phyloP scores from a whole-genome alignment of 2,113 vertebrate genomes.

The Lipophrys pholis region DNA sequence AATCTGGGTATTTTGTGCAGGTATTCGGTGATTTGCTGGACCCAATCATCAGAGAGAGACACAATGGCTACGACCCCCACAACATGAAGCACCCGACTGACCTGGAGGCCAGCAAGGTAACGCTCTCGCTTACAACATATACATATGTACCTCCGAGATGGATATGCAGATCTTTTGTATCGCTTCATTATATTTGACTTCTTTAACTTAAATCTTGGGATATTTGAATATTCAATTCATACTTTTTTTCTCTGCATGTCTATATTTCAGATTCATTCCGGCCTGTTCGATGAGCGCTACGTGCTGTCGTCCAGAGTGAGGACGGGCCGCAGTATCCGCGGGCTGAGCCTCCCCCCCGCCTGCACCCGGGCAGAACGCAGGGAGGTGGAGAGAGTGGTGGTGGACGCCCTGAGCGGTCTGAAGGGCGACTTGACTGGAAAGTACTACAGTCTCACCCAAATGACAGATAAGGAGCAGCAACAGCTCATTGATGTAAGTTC shows the following conservation, averaged over 20 bases:
- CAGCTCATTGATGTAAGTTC: slow-evolving; percentile 83
- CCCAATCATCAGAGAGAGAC: slow-evolving; percentile 93
- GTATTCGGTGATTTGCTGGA: slow-evolving; percentile 93
- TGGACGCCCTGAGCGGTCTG: slow-evolving; percentile 80
- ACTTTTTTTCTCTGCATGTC: background rate
- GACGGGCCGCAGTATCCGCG: slow-evolving; percentile 83
- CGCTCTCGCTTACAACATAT: background rate
- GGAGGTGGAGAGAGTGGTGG: slow-evolving; percentile 83
- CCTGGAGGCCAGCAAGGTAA: slow-evolving; percentile 92
- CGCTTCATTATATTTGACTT: background rate
- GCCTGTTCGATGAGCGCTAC: slow-evolving; percentile 93
- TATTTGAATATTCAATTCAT: too few relatives aligned
- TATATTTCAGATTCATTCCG: slow-evolving; percentile 86
- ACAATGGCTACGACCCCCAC: slow-evolving; percentile 94
- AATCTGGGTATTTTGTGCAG: slow-evolving; percentile 73
- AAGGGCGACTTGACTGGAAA: slow-evolving; percentile 73
- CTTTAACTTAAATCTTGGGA: too few relatives aligned
- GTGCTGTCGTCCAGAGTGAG: slow-evolving; percentile 95
- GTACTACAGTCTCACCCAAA: slow-evolving; percentile 82
- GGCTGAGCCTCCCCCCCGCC: slow-evolving; percentile 82
- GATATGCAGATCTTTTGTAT: background rate
- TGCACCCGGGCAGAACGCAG: slow-evolving; percentile 83
- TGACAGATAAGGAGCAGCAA: slow-evolving; percentile 84
- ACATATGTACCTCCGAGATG: background rate
- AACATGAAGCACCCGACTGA: slow-evolving; percentile 94